A percentile compares a stretch with the other conserved stretches of the same genome.
Evolutionary conservation across 2,888 invertebrate genomes (phyloP).

Genomic region (Nezara viridula): DNA sequence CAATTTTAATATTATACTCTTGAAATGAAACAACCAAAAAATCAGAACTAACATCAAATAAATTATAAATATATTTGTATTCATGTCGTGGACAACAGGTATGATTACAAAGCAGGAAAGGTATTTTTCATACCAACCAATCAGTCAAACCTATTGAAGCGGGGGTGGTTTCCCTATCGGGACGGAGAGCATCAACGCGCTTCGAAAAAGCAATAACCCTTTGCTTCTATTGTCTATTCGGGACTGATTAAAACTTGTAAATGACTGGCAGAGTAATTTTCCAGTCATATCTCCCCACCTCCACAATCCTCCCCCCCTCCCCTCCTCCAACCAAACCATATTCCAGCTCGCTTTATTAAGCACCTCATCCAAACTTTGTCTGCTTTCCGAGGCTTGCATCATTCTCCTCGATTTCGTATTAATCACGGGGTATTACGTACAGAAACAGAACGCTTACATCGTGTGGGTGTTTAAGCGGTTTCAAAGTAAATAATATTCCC

Average conservation of each 20-base stretch:
- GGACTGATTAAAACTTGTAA: conserved; percentile 45
- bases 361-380: conserved; percentile 42
- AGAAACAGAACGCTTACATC: background rate
- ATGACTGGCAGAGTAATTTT: conserved; percentile 43
- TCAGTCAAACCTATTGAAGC: background rate
- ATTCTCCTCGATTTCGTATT: conserved; percentile 31
- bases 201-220: conserved; percentile 41
- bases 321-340: background rate
- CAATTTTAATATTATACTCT: too few species aligned
- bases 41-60: too few species aligned
- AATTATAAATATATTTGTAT: background rate
- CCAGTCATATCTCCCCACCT: conserved; percentile 4
- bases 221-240: conserved; percentile 37
- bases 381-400: conserved; percentile 11
- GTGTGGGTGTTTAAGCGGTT: background rate
- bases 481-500: background rate
- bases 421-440: background rate
- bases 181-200: background rate
- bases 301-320: background rate
- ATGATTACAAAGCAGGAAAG: background rate
- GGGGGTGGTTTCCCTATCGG: background rate
- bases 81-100: too few species aligned
- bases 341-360: conserved; percentile 44
- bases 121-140: background rate
- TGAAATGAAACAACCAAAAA: background rate